Evolutionary conservation across 2,888 invertebrate species (phyloP).

Genomic region (Nymphalis polychloros): DNA sequence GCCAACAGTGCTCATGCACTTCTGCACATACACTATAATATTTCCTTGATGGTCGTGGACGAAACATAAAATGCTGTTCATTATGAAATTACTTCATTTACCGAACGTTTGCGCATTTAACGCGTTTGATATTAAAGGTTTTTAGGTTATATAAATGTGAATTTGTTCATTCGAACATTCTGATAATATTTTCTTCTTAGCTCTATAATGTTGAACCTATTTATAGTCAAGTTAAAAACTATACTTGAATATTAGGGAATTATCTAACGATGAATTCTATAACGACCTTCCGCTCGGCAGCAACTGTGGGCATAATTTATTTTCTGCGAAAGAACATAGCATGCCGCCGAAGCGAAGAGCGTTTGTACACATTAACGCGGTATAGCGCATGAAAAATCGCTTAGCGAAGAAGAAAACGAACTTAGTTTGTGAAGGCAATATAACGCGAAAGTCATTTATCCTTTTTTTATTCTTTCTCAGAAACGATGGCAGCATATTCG

Average conservation of each 20-base stretch:
- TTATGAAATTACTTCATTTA: no score
- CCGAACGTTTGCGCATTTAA: no score
- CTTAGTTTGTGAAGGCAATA: slow-evolving; percentile 52
- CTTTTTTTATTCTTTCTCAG: slow-evolving; percentile 36
- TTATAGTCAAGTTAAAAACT: slow-evolving; percentile 45
- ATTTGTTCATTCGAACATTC: no score
- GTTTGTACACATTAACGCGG: slow-evolving; percentile 79
- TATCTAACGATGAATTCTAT: slow-evolving; percentile 67
- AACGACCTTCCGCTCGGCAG: slow-evolving; percentile 49
- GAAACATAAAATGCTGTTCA: no score
- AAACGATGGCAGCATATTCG: slow-evolving; percentile 34
- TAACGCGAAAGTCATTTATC: slow-evolving; percentile 44
- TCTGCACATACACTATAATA: no score
- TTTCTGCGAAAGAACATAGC: slow-evolving; percentile 75
- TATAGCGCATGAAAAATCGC: slow-evolving; percentile 79
- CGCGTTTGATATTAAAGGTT: no score
- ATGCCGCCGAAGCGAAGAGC: slow-evolving; percentile 69
- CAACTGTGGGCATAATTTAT: slow-evolving; percentile 74
- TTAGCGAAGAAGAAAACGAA: slow-evolving; percentile 66
- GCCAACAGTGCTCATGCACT: no score
- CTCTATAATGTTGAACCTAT: slow-evolving; percentile 19
- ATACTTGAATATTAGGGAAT: slow-evolving; percentile 56
- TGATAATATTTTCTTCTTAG: slow-evolving; percentile 14
- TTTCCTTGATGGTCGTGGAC: no score
- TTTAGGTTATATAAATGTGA: no score